Evolutionary conservation across 2,888 invertebrate genomes (phyloP).

Genomic region (Macrosiphum euphorbiae): DNA sequence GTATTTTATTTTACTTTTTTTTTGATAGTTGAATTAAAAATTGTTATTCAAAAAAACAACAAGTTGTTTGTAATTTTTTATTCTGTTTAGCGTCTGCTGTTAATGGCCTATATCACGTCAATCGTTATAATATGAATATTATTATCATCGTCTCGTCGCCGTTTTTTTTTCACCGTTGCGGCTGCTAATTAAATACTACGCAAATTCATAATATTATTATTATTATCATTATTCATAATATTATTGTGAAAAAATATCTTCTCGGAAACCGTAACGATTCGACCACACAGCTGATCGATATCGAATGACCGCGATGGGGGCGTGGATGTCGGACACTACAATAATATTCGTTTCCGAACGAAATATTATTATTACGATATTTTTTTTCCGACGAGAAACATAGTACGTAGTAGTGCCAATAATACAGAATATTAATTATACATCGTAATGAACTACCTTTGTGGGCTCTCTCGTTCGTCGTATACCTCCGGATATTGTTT

Average conservation of each 20-base stretch:
- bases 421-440: not conserved
- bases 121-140: not conserved
- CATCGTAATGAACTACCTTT: not conserved
- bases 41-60: conserved; percentile 41
- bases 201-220: not conserved
- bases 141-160: not conserved
- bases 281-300: not conserved
- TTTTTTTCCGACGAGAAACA: not conserved
- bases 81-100: not conserved
- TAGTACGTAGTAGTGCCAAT: not conserved
- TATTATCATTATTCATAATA: not conserved
- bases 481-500: not conserved
- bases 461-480: not conserved
- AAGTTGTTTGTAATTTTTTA: conserved; percentile 14
- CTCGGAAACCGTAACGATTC: not conserved
- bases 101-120: not conserved
- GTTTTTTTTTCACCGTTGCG: not conserved
- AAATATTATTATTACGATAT: not conserved
- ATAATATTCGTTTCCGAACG: not conserved
- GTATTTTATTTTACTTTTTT: not conserved
- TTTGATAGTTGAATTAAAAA: conserved; percentile 46
- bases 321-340: not conserved
- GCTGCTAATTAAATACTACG: not conserved
- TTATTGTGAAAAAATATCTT: not conserved
- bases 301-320: not conserved